Evolutionary conservation across 1,140 invertebrate genomes (phyloP).

Genomic region (Drosophila auraria): DNA sequence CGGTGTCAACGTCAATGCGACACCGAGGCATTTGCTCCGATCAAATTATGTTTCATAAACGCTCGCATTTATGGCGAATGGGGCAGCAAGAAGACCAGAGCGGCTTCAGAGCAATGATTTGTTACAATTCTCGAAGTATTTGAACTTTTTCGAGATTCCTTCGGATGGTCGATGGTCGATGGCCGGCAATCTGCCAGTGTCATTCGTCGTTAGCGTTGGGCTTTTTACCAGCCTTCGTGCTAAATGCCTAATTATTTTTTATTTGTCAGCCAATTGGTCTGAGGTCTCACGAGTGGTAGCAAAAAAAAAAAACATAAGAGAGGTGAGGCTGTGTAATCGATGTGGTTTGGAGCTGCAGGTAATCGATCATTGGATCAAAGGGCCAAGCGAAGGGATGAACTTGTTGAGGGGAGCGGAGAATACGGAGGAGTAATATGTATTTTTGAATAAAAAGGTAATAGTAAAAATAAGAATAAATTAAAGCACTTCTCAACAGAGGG

Average conservation of each 20-base stretch:
- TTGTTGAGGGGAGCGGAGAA: neutral
- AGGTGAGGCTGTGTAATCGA: conserved; percentile 26
- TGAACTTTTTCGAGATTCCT: conserved; percentile 64
- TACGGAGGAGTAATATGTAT: fast-evolving
- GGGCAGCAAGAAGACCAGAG: neutral
- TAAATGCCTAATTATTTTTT: conserved; percentile 63
- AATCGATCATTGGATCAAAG: conserved; percentile 38
- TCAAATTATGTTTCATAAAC: conserved; percentile 84
- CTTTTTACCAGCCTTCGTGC: conserved; percentile 39
- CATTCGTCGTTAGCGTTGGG: conserved; percentile 12
- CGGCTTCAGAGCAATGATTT: conserved; percentile 65
- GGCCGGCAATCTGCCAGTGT: conserved; percentile 14
- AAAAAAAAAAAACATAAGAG: neutral
- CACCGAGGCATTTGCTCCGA: conserved; percentile 72
- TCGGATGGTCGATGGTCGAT: conserved; percentile 6
- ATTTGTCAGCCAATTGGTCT: conserved; percentile 43
- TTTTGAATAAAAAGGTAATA: neutral
- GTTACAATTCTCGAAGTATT: conserved; percentile 77
- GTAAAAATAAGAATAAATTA: neutral
- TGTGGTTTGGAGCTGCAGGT: conserved; percentile 5
- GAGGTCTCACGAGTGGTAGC: neutral
- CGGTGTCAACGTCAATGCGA: conserved; percentile 69
- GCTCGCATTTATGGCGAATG: conserved; percentile 76
- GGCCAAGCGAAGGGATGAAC: neutral
- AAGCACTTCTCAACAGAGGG: neutral